Percentiles rank a stretch among this genome's conserved stretches.
phyloP scores from a whole-genome alignment of 2,113 vertebrate species.

The Acanthochromis polyacanthus region DNA sequence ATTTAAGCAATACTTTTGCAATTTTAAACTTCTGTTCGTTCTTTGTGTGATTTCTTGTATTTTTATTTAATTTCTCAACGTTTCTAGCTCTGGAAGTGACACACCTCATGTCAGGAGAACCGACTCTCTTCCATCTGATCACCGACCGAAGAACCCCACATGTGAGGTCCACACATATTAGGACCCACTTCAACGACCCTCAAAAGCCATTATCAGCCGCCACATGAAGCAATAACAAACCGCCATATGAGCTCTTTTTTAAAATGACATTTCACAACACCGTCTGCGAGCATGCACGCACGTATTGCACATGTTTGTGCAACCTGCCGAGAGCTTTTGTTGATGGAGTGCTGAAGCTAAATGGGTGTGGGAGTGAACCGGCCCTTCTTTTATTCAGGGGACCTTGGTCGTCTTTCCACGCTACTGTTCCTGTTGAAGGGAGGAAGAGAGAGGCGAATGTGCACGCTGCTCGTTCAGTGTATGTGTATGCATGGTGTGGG shows the following conservation, averaged over 20 bases:
- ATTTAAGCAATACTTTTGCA: no score
- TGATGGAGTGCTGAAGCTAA: conserved; percentile 15
- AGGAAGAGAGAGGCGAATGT: conserved; percentile 20
- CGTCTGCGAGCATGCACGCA: not conserved
- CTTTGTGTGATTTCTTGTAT: not conserved
- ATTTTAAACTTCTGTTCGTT: not conserved
- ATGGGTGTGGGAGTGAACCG: conserved; percentile 21
- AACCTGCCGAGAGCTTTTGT: conserved; percentile 34
- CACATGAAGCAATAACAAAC: not conserved
- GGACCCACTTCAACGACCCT: not conserved
- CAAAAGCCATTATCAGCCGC: not conserved
- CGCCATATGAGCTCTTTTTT: not conserved
- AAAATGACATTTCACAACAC: not conserved
- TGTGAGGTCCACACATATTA: not conserved
- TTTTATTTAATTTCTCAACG: not conserved
- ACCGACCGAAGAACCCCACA: not conserved
- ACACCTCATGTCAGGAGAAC: not conserved
- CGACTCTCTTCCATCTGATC: not conserved
- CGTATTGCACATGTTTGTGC: conserved; percentile 13
- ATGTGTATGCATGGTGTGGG: conserved; percentile 27
- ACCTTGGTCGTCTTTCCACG: conserved; percentile 58
- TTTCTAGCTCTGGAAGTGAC: no score
- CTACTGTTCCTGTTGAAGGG: conserved; percentile 24
- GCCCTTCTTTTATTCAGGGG: conserved; percentile 8
- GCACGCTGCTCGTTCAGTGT: conserved; percentile 27